Evolutionary conservation across 2,113 vertebrate genomes (phyloP).

Genomic region (Pseudopodoces humilis): DNA sequence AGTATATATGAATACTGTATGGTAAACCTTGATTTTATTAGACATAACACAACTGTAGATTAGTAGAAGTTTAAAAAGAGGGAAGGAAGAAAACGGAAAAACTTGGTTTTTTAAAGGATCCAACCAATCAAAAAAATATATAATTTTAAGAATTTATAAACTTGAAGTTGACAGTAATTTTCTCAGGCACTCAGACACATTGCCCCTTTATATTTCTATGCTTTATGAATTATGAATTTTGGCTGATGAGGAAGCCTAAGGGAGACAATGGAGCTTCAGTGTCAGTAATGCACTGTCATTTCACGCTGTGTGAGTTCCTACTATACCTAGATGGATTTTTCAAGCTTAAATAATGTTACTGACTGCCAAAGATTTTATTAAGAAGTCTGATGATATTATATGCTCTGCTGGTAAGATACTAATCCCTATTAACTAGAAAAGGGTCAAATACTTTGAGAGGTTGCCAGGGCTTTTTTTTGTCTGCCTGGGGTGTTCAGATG

Average conservation of each 20-base stretch:
- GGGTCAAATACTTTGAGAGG: background rate
- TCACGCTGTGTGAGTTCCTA: slow-evolving; percentile 41
- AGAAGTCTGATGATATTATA: background rate
- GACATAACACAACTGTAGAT: background rate
- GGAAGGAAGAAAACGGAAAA: background rate
- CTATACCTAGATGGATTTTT: slow-evolving; percentile 22
- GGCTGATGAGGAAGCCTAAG: slow-evolving; percentile 60
- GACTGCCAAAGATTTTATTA: slow-evolving; percentile 1
- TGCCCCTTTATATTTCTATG: slow-evolving; percentile 51
- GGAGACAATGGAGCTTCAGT: slow-evolving; percentile 17
- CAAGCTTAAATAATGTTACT: slow-evolving; percentile 15
- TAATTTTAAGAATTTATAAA: slow-evolving; percentile 58
- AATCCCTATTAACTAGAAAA: slow-evolving; percentile 6
- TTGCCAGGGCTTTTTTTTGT: background rate
- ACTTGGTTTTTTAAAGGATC: background rate
- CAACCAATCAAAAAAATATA: slow-evolving; percentile 61
- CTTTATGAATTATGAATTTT: slow-evolving; percentile 75
- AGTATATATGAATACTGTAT: background rate
- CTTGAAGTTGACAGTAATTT: slow-evolving; percentile 68
- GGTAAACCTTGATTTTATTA: background rate
- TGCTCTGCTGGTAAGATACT: background rate
- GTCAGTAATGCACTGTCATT: slow-evolving; percentile 58
- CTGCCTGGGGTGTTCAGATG: background rate
- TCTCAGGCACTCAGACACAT: slow-evolving; percentile 47
- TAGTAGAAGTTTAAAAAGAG: background rate